These are phyloP conservation scores for Muricea muricata DNA, from an alignment of 92 coral and sea anemone genomes.

Conservation along the genomic window DNA sequence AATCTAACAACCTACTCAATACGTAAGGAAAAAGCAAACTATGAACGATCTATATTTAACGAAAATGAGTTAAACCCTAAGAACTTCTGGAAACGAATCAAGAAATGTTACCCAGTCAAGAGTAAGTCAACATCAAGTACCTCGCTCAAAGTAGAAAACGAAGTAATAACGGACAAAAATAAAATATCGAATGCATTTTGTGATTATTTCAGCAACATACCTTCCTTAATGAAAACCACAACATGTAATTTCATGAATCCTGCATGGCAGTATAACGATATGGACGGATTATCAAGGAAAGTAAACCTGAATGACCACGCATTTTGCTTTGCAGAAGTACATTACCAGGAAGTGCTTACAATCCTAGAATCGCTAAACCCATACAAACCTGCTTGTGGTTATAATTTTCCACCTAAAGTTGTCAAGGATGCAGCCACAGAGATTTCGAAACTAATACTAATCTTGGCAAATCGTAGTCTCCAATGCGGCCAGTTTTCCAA, in stretches of 20 bases:
- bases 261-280: constrained; percentile 6
- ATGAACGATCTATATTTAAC: neutral
- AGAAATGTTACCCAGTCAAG: constrained; percentile 17
- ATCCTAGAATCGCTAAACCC: constrained; percentile 18
- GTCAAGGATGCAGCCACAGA: constrained; percentile 32
- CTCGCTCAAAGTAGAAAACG: neutral
- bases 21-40: neutral
- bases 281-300: neutral
- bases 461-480: constrained; percentile 18
- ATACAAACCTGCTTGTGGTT: constrained; percentile 4
- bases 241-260: neutral
- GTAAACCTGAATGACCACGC: neutral
- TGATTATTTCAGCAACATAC: neutral
- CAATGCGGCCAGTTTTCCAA: constrained; percentile 5
- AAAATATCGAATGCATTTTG: neutral
- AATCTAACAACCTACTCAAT: neutral
- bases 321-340: constrained; percentile 9
- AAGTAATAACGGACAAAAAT: neutral
- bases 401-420: constrained; percentile 27
- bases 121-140: neutral
- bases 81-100: neutral
- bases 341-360: neutral
- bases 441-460: constrained; percentile 5
- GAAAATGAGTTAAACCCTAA: constrained; percentile 10
- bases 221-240: neutral